Base-by-base conservation (phyloP, 2,888 invertebrate species). In the Tribolium freemani region DNA sequence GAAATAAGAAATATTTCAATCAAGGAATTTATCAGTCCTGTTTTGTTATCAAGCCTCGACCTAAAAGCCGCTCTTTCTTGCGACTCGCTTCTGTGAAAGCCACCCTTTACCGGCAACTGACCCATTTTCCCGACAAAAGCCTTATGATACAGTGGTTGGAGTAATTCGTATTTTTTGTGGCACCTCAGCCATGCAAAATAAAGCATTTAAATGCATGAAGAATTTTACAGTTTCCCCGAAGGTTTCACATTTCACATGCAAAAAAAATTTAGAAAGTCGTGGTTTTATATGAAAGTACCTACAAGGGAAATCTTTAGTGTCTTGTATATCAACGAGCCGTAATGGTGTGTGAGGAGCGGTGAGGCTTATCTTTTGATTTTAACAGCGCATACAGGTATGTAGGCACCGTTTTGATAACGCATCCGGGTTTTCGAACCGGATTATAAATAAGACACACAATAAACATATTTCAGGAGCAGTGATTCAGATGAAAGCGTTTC, bases 201-300 rank as follows among this genome's bases (percentile, higher is more conserved):
- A 84, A 84, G 80, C 85, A 86, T 86, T 86, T 86, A 86, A 86
- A 86, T 86, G 86, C 86, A 86, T 86, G 80, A 83, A 82, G 79
- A 83, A 82, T 85, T 85, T 85, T 85, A 85, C 85, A 82, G 83
- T 84, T 85, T 83, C 84, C 84, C 76, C 74, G 83, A 83, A 83
- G 79, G 81, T 81, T 78, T 79, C 80, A 76, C 78, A 78, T 81
- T 80, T 81, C 81, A 73, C 71, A 74, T 77, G 78, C 77, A 81
- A 79, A 81, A 82, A 16, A 83, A 84, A 83, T 79, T 80, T 83
- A 81, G 83, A 84, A 85, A 84, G 83, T 82, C 74, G 79, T 70
- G 81, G 80, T 80, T 83, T 83, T 81, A 83, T 81, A 78, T 74
- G 63, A 74, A 71, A 68, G 71, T 72, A 71, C 68, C 71, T 72